These are phyloP conservation scores for Cyrtodaria siliqua DNA, from an alignment of 2,888 invertebrate species.

Conservation along the genomic window DNA sequence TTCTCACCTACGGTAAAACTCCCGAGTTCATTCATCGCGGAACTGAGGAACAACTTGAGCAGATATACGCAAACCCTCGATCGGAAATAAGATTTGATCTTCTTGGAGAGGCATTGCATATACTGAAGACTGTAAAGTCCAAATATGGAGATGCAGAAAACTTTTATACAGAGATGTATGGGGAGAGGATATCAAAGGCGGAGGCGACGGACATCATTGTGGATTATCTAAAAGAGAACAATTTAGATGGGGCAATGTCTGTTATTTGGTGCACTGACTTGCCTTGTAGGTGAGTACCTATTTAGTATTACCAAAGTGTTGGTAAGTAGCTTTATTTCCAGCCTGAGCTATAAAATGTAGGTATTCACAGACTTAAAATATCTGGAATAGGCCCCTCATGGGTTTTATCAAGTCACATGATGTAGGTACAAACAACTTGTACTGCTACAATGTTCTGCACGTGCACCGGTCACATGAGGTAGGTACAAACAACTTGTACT, in stretches of 20 bases:
- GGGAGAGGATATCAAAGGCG: constrained; percentile 75
- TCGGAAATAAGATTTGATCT: constrained; percentile 81
- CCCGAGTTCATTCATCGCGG: constrained; percentile 79
- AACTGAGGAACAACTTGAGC: constrained; percentile 70
- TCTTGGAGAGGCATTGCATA: constrained; percentile 79
- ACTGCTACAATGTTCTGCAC: too few species aligned
- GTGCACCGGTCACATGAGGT: too few species aligned
- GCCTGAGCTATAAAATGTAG: too few species aligned
- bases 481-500: too few species aligned
- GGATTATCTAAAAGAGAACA: constrained; percentile 81
- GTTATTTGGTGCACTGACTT: constrained; percentile 83
- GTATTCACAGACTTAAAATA: too few species aligned
- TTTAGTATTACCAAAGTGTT: too few species aligned
- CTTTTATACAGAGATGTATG: constrained; percentile 78
- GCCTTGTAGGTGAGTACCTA: constrained; percentile 78
- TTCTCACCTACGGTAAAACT: constrained; percentile 79
- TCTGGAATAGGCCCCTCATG: too few species aligned
- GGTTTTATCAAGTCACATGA: too few species aligned
- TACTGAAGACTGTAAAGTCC: constrained; percentile 77
- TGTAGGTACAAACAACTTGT: too few species aligned
- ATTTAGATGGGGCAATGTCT: constrained; percentile 80
- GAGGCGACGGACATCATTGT: constrained; percentile 79
- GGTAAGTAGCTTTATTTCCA: too few species aligned
- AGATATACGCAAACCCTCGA: constrained; percentile 71
- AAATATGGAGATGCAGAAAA: constrained; percentile 80